Base-by-base conservation (phyloP, 2,888 invertebrate species). In the Phortica okadai region DNA sequence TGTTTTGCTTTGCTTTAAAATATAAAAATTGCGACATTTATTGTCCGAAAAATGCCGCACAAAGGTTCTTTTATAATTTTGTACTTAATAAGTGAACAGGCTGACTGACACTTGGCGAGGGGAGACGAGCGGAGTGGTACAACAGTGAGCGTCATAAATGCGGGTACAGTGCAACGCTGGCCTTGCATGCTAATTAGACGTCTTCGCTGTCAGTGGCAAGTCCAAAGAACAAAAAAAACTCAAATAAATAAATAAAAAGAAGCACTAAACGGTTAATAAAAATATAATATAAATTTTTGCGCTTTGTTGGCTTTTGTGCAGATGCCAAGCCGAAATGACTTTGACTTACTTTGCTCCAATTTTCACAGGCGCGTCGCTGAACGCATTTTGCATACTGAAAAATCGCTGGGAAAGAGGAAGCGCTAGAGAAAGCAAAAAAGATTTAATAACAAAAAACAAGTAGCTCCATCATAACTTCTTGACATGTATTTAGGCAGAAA, bases 341-440 rank as follows among this genome's bases (percentile, higher is more conserved):
- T 72, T 72, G 70, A 72, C 70, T 72, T 72, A 72, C 70, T 56
- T 72, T 72, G 70, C 70, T 72, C 70, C 56, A 72, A 33, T 54
- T 72, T 69, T 69, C 45, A 45, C 69, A 69, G 62, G 62, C 69
- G 7, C 45, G 50, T 16, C 41, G 16, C 21, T 33, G 54, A 41
- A 62, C 25, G 25, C 25, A 45, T 6, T 33, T 50, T 56, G 70
- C 70, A 72, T 72, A 72, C 56, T 44, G 33, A 72, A n/a, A 14
- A 66, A 33, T 33, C 42, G 16, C 6, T 11, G n/a, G 25, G 69
- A 69, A 69, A 21, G 50, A 45, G 11, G 41, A 66, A 42, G 16
- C 33, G 41, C 42, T 11, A 45, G 11, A 69, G 16, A 45, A 25
- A 8, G 45, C 7, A 66, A 62, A 62, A 62, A 62, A 25, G 16